Conservation (phyloP, 2,113 vertebrate species). For the Engystomops pustulosus region DNA sequence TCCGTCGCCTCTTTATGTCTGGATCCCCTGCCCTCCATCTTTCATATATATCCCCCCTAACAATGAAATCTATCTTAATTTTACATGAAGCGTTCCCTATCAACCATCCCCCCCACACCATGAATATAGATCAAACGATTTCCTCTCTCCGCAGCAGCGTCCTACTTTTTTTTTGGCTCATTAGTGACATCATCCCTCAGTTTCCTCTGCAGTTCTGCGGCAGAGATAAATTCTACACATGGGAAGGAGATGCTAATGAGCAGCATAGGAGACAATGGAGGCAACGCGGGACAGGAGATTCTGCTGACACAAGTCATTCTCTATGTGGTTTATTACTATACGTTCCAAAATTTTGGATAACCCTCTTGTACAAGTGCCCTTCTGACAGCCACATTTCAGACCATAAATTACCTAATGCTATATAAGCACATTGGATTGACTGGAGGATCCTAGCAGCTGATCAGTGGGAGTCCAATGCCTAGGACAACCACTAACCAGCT, state of each 20-base stretch:
- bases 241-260: background rate
- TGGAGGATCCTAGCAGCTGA: no score
- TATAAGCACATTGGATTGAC: no score
- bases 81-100: background rate
- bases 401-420: no score
- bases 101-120: background rate
- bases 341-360: background rate
- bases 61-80: background rate
- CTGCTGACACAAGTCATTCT: background rate
- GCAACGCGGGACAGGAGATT: no score
- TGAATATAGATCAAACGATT: background rate
- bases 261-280: background rate
- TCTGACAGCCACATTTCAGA: no score
- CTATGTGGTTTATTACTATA: background rate
- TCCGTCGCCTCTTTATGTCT: background rate
- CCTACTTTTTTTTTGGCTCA: constrained; percentile 2
- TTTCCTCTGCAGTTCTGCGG: background rate
- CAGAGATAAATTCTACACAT: background rate
- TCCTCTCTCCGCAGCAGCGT: background rate
- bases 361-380: background rate
- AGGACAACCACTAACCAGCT: no score
- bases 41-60: background rate
- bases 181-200: background rate
- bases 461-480: no score
- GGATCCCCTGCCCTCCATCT: background rate